Evolutionary conservation across 2,113 vertebrate genomes (phyloP).

Genomic region (Diadophis punctatus): DNA sequence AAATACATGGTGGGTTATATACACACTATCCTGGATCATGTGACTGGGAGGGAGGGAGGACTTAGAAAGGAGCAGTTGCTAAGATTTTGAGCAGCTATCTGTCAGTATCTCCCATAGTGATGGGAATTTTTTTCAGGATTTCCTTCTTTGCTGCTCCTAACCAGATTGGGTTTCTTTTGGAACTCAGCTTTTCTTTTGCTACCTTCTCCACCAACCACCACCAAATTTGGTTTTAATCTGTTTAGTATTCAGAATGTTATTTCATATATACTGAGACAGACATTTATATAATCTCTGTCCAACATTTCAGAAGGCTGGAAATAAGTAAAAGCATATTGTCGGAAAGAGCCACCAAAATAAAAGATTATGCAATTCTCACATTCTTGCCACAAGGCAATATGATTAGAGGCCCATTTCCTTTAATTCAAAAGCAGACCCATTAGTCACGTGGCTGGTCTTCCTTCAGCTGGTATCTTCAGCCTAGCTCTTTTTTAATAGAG

Average conservation of each 20-base stretch:
- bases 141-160: not conserved
- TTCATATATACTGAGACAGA: not conserved
- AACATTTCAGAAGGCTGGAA: not conserved
- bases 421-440: not conserved
- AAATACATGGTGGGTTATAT: not conserved
- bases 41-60: not conserved
- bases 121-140: not conserved
- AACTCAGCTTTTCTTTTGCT: not conserved
- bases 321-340: not conserved
- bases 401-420: not conserved
- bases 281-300: not conserved
- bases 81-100: not conserved
- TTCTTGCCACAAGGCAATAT: not conserved
- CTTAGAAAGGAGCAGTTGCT: not conserved
- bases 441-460: not conserved
- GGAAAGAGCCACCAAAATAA: not conserved
- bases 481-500: not conserved
- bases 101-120: not conserved
- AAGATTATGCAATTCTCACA: not conserved
- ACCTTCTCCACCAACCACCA: not conserved
- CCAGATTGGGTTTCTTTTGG: not conserved
- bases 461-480: not conserved
- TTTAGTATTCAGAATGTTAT: not conserved
- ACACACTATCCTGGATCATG: not conserved
- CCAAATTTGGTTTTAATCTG: not conserved